Base-by-base conservation (phyloP, 2,113 vertebrate species). In the Phrynosoma platyrhinos region DNA sequence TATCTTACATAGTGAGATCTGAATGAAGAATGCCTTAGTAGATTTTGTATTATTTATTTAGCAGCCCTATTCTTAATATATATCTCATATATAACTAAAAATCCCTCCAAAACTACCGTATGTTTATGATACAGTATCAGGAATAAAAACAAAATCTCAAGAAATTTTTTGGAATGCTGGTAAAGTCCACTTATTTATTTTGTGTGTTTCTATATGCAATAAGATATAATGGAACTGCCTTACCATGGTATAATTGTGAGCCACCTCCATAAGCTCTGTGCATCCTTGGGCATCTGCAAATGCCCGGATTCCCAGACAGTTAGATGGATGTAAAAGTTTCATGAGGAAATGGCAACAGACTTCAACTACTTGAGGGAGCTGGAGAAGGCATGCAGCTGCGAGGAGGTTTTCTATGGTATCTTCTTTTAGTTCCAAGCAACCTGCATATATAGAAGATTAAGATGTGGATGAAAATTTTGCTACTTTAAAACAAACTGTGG, bases 181-280 rank as follows among this genome's bases (percentile, higher is more conserved):
- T 3, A 25, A 72, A 86, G 36, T 74, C 20, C 25, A 71, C 25
- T 71, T 2, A 71, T 71, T 27, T 71, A 71, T n/a, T 71, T 30
- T 71, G 1, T 30, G 9, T 30, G 9, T 71, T 71, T 71, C 25
- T 71, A 27, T n/a, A 71, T 71, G 27, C 25, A 20, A 76, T 52
- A 83, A 88, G 23, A n/a, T 52, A 77, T 36, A 86, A 7, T 83
- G 86, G 72, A 89, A n/a, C 68, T 69, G 83, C 2, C 96, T 97
- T 97, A 98, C 97, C 97, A 97, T 98, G n/a, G 97, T 98, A 92
- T 98, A 98, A 93, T 93, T 96, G 90, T 98, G 97, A 82, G 97
- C 97, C 94, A 97, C 97, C 58, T 97, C 96, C 97, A 97, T 97
- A 85, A 98, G 93, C 40, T 97, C 97, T 76, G 95, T 96, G 90